phyloP scores from a whole-genome alignment of 2,888 invertebrate species.

The Pachycephus smyrnensis region DNA sequence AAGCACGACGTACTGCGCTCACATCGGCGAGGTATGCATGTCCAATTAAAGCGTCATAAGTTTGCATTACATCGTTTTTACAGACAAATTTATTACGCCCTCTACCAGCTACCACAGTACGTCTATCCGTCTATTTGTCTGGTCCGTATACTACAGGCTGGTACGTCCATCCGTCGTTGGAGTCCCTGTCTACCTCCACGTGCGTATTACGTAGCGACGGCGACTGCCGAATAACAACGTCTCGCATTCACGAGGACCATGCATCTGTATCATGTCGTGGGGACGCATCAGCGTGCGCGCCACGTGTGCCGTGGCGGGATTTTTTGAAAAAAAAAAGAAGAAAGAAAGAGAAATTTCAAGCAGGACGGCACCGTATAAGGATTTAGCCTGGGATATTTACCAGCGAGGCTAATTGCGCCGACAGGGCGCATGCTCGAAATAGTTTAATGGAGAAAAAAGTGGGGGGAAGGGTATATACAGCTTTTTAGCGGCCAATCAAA shows the following conservation, averaged over 20 bases:
- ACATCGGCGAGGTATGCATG: conserved; percentile 46
- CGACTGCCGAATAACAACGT: neutral
- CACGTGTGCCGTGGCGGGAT: neutral
- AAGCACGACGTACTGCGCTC: conserved; percentile 31
- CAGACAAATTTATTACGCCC: conserved; percentile 36
- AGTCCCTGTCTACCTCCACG: neutral
- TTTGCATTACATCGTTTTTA: conserved; percentile 52
- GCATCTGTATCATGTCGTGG: neutral
- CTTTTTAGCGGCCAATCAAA: conserved; percentile 48
- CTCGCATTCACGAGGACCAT: neutral
- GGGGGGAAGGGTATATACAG: conserved; percentile 24
- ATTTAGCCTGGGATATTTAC: neutral
- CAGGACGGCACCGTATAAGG: neutral
- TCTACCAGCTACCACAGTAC: neutral
- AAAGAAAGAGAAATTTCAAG: neutral
- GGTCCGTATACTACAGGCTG: neutral
- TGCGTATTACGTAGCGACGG: neutral
- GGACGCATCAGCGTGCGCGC: neutral
- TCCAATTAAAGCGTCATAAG: conserved; percentile 59
- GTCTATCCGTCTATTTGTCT: conserved; percentile 2
- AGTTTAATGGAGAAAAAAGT: conserved; percentile 28
- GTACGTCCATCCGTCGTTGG: neutral
- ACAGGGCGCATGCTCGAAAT: conserved; percentile 36
- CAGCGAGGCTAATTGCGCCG: conserved; percentile 35
- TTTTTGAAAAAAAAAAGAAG: neutral